Percentiles rank a stretch among this genome's conserved stretches.
Evolutionary conservation across 1,140 invertebrate genomes (phyloP).

Genomic region (Onthophagus taurus): DNA sequence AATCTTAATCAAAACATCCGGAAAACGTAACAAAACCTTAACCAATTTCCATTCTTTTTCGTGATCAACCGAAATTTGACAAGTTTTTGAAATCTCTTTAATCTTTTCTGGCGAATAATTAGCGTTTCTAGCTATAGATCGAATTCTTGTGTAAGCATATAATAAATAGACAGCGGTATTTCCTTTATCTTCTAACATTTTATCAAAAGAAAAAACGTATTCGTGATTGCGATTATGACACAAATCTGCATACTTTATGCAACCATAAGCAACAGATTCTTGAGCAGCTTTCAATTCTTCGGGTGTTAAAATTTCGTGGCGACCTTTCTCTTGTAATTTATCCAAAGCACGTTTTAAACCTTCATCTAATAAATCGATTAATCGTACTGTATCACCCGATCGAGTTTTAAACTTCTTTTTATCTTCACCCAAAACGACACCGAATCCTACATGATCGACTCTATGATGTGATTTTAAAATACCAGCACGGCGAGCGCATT

Average conservation of each 20-base stretch:
- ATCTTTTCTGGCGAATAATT: constrained; percentile 49
- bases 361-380: constrained; percentile 90
- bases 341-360: constrained; percentile 75
- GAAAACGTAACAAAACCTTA: constrained; percentile 77
- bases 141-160: constrained; percentile 91
- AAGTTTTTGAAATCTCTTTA: constrained; percentile 45
- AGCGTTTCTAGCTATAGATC: constrained; percentile 78
- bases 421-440: constrained; percentile 96
- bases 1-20: constrained; percentile 79
- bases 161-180: constrained; percentile 98
- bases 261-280: constrained; percentile 92
- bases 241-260: constrained; percentile 98
- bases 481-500: constrained; percentile 60
- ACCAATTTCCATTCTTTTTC: constrained; percentile 92
- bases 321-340: constrained; percentile 84
- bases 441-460: constrained; percentile 90
- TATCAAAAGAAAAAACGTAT: constrained; percentile 98
- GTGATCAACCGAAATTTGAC: constrained; percentile 67
- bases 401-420: constrained; percentile 99
- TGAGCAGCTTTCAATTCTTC: constrained; percentile 80
- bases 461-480: constrained; percentile 56
- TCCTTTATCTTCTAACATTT: constrained; percentile 97
- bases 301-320: constrained; percentile 74
- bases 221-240: constrained; percentile 89
- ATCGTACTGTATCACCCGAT: constrained; percentile 89